Base-by-base conservation (phyloP, 2,888 invertebrate genomes). In the Habrosyne pyritoides region DNA sequence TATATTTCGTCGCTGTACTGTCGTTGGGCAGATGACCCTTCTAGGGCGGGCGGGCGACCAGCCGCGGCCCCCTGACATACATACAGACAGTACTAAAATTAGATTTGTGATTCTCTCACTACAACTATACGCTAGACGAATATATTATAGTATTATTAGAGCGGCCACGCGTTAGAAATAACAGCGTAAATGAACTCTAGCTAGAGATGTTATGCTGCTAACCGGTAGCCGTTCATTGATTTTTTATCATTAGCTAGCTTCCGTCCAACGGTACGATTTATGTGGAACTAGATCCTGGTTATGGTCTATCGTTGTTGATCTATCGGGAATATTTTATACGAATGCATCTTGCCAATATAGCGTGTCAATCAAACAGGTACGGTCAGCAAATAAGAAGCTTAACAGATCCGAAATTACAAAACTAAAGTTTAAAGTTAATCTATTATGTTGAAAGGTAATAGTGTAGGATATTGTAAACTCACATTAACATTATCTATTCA, bases 21-120 rank as follows among this genome's bases (percentile, higher is more conserved):
- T 70, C 71, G 68, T 61, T 73, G 74, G 73, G 75, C 77, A 78
- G 81, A 75, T 89, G 89, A 89, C 90, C 89, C 87, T 87, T 83
- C 75, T 86, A 89, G 89, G 89, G 86, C 88, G 87, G 84, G 77
- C 84, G 79, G 77, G 63, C 73, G 71, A 65, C 71, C 71, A 69
- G 66, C 62, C 67, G 64, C 86, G 90, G 84, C 89, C 89, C 87
- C 88, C 81, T 90, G 91, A 91, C 91, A 91, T 81, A 91, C 88
- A 89, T 89, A 89, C 87, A 85, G 81, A 87, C 81, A 80, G 64
- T 70, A 79, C 89, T 91, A 91, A 86, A 84, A 83, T 87, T 91
- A 91, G 89, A 83, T 69, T 68, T 76, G 86, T 85, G 85, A 86
- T 85, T 83, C 83, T 84, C 83, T 77, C 81, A 81, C 75, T 73